phyloP scores from a whole-genome alignment of 2,888 invertebrate species.

The Aspidapion aeneum region DNA sequence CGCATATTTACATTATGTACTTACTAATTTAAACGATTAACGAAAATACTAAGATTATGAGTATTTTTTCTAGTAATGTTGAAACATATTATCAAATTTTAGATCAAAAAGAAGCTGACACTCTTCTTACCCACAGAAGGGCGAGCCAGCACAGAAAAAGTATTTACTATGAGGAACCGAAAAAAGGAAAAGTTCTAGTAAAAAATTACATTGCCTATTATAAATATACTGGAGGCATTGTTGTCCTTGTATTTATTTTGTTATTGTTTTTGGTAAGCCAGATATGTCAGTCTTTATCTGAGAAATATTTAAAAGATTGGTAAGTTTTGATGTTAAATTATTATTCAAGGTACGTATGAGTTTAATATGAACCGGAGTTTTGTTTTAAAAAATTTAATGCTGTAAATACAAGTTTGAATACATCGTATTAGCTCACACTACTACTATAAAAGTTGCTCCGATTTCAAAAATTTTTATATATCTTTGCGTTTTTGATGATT shows the following conservation, averaged over 20 bases:
- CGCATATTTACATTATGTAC: too few species aligned
- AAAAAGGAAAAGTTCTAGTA: constrained; percentile 35
- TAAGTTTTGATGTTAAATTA: constrained; percentile 27
- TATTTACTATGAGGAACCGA: constrained; percentile 36
- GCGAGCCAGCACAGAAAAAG: constrained; percentile 7
- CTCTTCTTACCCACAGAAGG: not conserved
- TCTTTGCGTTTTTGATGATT: too few species aligned
- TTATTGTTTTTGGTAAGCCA: constrained; percentile 34
- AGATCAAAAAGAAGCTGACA: not conserved
- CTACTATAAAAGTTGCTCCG: too few species aligned
- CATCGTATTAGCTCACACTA: too few species aligned
- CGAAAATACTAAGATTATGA: too few species aligned
- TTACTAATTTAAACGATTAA: too few species aligned
- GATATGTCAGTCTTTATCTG: constrained; percentile 29
- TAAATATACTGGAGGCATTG: constrained; percentile 36
- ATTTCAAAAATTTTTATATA: too few species aligned
- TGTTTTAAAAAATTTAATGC: too few species aligned
- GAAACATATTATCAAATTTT: too few species aligned
- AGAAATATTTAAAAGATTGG: constrained; percentile 36
- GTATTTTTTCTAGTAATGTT: too few species aligned
- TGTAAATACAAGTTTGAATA: too few species aligned
- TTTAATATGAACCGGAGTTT: too few species aligned
- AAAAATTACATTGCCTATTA: constrained; percentile 39
- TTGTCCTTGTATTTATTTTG: constrained; percentile 31
- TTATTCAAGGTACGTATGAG: not conserved